Evolutionary conservation across 1,140 invertebrate species (phyloP), one percentile per base, ranked within the genome.

Genomic region (Sipha flava): DNA sequence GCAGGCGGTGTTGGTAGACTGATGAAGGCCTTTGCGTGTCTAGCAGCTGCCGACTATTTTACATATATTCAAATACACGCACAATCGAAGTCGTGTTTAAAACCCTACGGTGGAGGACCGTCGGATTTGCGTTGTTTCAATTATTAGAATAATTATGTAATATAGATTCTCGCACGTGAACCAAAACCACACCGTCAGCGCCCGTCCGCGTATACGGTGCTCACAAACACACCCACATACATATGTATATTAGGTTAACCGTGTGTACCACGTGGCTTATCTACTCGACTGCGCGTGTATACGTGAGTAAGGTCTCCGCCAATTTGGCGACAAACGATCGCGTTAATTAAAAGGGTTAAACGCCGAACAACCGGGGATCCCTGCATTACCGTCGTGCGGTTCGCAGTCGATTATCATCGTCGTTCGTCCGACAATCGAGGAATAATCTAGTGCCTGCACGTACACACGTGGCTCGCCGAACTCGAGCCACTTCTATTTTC

Each of bases 41-140:
- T 73, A 29, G 43, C 70, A 52, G 45, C 70, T 73, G 70, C 70
- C 26, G 47, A 52, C 29, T 73, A 29, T 52, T 73, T 73, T 73
- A 26, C 70, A 73, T 73, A 73, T 64, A 64, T 64, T 64, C 59
- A 64, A 37, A 64, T 64, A 34, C 59, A 37, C 59, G n/a, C 59
- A 14, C 43, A 47, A 73, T 73, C 45, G 43, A 73, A 73, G 45
- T 73, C 70, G 18, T 3, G 29, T 47, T 73, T 1, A 49, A 52
- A 34, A 31, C 70, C 70, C 3, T 57, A 6, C 16, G 49, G 5
- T 0, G 59, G 18, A 18, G n/a, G 10, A 43, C 34, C 3, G 26
- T 45, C 1, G 70, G 70, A 34, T 73, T 73, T 73, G 45, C 70
- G 45, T 31, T 73, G 26, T 47, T 73, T 73, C 70, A 73, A 73